Evolutionary conservation across 2,888 invertebrate genomes (phyloP).

Genomic region (Hydroisotoma schaefferi): DNA sequence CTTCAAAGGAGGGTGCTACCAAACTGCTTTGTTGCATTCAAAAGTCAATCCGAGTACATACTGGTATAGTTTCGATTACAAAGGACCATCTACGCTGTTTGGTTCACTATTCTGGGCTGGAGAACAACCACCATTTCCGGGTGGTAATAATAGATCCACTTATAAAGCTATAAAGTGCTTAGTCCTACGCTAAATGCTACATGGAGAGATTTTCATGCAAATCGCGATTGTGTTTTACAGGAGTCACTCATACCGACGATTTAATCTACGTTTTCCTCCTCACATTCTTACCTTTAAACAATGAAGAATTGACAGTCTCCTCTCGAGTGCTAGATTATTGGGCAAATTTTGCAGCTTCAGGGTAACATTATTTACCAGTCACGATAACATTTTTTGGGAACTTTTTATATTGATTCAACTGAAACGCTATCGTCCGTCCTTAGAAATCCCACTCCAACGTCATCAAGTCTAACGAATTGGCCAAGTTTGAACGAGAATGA

Average conservation of each 20-base stretch:
- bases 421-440: conserved; percentile 22
- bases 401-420: conserved; percentile 23
- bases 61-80: conserved; percentile 57
- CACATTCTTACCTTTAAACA: conserved; percentile 1
- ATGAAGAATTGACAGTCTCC: conserved; percentile 52
- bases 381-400: conserved; percentile 29
- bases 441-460: conserved; percentile 3
- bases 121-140: conserved; percentile 27
- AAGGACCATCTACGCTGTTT: conserved; percentile 51
- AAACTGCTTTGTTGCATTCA: conserved; percentile 52
- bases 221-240: conserved; percentile 48
- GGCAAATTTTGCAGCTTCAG: conserved; percentile 53
- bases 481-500: not conserved
- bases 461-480: not conserved
- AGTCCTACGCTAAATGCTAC: no score
- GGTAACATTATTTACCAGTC: no score
- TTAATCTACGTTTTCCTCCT: conserved; percentile 59
- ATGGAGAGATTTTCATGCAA: no score
- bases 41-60: conserved; percentile 52
- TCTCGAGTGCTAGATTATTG: conserved; percentile 56
- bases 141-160: no score
- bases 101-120: conserved; percentile 44
- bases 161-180: no score
- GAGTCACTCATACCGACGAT: conserved; percentile 62
- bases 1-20: conserved; percentile 55